Conservation (phyloP, 2,888 invertebrate genomes). For the Alloplasta piceator region DNA sequence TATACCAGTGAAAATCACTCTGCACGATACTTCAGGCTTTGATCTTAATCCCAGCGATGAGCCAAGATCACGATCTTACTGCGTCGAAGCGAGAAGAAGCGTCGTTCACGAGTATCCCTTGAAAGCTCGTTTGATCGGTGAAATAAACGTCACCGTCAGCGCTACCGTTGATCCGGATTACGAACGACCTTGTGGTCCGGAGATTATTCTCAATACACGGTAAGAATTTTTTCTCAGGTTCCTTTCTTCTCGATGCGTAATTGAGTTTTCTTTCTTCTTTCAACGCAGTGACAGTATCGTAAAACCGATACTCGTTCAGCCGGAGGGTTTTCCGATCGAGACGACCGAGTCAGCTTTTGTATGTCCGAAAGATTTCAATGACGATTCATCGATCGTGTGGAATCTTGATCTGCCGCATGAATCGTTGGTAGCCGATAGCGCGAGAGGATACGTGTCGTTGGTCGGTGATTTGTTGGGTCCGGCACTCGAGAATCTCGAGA, state of each 20-base stretch:
- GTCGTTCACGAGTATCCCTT: slow-evolving; percentile 78
- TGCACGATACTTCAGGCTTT: slow-evolving; percentile 75
- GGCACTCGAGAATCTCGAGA: slow-evolving; percentile 88
- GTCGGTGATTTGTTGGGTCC: slow-evolving; percentile 88
- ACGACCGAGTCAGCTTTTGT: slow-evolving; percentile 88
- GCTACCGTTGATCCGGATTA: slow-evolving; percentile 84
- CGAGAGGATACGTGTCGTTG: slow-evolving; percentile 86
- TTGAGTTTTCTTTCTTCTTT: slow-evolving; percentile 22
- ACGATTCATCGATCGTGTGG: slow-evolving; percentile 82
- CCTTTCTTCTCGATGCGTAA: slow-evolving; percentile 3
- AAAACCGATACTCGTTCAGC: slow-evolving; percentile 87
- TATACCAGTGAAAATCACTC: slow-evolving; percentile 84
- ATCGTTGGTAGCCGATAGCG: slow-evolving; percentile 87
- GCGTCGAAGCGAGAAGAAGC: slow-evolving; percentile 76
- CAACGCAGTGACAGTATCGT: slow-evolving; percentile 86
- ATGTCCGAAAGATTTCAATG: slow-evolving; percentile 86
- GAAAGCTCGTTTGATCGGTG: slow-evolving; percentile 80
- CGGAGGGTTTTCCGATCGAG: slow-evolving; percentile 89
- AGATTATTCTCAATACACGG: slow-evolving; percentile 83
- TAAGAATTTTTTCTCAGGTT: slow-evolving; percentile 66
- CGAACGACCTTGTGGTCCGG: slow-evolving; percentile 84
- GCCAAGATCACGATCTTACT: slow-evolving; percentile 71
- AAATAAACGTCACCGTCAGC: slow-evolving; percentile 85
- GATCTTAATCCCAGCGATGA: slow-evolving; percentile 74
- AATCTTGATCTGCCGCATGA: slow-evolving; percentile 83